Conservation (phyloP, 35 echinoderm and acorn worm species). For the Stichopus chloronotus region DNA sequence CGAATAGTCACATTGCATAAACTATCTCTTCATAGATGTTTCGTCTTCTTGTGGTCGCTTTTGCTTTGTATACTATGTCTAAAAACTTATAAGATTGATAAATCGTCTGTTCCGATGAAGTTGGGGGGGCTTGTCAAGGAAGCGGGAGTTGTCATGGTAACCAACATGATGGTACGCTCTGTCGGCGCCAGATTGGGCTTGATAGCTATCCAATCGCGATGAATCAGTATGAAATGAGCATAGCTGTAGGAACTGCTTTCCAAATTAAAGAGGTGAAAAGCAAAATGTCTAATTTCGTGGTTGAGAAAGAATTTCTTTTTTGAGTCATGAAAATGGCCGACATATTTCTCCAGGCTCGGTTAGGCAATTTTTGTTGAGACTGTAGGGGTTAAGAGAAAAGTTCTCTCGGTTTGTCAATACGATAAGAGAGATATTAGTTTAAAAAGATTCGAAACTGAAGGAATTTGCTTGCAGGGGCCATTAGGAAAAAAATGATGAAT, state of each 20-base stretch:
- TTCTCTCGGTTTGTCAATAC: not conserved
- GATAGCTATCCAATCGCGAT: constrained; percentile 53
- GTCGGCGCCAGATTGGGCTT: constrained; percentile 61
- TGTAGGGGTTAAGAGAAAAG: not conserved
- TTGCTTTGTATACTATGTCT: not conserved
- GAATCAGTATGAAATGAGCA: constrained; percentile 44
- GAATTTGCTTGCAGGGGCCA: not conserved
- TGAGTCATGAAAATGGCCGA: constrained; percentile 10
- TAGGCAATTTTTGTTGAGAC: not conserved
- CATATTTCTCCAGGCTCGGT: not conserved
- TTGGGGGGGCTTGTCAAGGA: constrained; percentile 41
- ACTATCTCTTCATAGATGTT: not conserved
- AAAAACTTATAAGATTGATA: constrained; percentile 30
- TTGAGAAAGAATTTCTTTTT: not conserved
- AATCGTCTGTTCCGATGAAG: constrained; percentile 47
- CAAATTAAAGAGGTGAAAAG: constrained; percentile 38
- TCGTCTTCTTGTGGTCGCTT: not conserved
- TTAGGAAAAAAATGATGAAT: not conserved
- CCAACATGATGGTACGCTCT: constrained; percentile 56
- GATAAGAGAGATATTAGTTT: not conserved
- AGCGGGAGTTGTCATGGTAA: constrained; percentile 55
- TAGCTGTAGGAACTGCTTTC: constrained; percentile 37
- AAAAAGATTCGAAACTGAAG: not conserved
- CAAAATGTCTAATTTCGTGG: constrained; percentile 1
- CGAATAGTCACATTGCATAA: not conserved